A percentile compares a stretch with the other conserved stretches of the same genome.
Evolutionary conservation across 2,888 invertebrate species (phyloP).

Genomic region (Laothoe populi): DNA sequence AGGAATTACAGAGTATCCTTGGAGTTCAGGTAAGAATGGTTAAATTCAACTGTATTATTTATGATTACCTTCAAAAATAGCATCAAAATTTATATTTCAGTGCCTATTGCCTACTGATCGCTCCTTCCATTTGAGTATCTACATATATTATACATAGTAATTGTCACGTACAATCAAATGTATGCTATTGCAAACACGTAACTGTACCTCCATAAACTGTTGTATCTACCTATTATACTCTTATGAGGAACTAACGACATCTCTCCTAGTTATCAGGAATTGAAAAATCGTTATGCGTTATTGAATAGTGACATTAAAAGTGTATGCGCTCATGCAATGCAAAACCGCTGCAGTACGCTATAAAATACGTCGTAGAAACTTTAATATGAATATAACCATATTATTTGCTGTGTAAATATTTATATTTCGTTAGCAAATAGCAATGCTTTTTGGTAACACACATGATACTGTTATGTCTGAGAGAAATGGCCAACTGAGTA

Average conservation of each 20-base stretch:
- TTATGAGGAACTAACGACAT: conserved; percentile 18
- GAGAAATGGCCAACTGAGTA: background rate
- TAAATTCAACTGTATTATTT: background rate
- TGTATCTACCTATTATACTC: background rate
- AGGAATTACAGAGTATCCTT: conserved; percentile 65
- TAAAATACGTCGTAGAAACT: background rate
- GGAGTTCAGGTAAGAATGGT: conserved; percentile 66
- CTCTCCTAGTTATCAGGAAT: conserved; percentile 15
- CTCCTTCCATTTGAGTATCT: too few species aligned
- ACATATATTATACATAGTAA: background rate
- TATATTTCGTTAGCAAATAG: background rate
- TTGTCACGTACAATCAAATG: background rate
- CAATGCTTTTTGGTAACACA: background rate
- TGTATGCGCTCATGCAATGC: conserved; percentile 12
- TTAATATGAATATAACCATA: background rate
- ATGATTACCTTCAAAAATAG: background rate
- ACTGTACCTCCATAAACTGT: background rate
- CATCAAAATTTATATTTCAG: background rate
- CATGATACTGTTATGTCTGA: background rate
- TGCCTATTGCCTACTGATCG: background rate
- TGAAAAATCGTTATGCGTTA: conserved; percentile 21
- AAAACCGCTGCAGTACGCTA: conserved; percentile 21
- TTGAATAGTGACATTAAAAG: background rate
- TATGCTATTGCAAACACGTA: background rate
- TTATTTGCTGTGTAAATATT: background rate